Conservation (phyloP, 2,113 vertebrate species). For the Nanorana parkeri region DNA sequence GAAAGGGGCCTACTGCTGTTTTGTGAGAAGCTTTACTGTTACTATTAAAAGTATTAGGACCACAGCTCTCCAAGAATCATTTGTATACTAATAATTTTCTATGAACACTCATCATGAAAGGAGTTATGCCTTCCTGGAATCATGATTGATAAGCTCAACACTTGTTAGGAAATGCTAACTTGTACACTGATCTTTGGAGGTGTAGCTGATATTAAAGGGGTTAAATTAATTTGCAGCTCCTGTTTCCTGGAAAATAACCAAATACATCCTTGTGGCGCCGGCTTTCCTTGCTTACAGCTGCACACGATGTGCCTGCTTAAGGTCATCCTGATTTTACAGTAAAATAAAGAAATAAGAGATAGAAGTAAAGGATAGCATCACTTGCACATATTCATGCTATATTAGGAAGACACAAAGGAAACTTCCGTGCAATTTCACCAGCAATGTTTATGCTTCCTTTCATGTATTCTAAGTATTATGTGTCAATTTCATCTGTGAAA, state of each 20-base stretch:
- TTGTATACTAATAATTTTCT: too few species aligned
- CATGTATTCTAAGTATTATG: too few species aligned
- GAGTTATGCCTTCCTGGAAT: background rate
- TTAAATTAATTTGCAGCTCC: slow-evolving; percentile 46
- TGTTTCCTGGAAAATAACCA: slow-evolving; percentile 42
- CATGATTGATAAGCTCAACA: background rate
- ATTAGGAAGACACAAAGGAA: too few species aligned
- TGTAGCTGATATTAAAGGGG: slow-evolving; percentile 24
- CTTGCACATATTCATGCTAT: too few species aligned
- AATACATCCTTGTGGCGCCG: slow-evolving; percentile 40
- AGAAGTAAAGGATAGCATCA: too few species aligned
- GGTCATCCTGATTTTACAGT: slow-evolving; percentile 43
- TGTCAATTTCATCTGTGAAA: too few species aligned
- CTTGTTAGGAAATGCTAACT: background rate
- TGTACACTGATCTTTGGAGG: background rate
- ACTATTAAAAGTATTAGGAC: too few species aligned
- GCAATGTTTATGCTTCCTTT: too few species aligned
- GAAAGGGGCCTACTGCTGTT: too few species aligned
- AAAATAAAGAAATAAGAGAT: slow-evolving; percentile 5
- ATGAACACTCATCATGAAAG: background rate
- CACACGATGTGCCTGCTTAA: slow-evolving; percentile 41
- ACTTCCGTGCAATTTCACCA: too few species aligned
- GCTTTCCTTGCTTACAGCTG: slow-evolving; percentile 36
- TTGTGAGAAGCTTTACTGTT: too few species aligned
- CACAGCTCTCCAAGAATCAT: too few species aligned